These are phyloP conservation scores for Brachyalestes nurse DNA, from an alignment of 2,797 vertebrate genomes.

Conservation along the genomic window DNA sequence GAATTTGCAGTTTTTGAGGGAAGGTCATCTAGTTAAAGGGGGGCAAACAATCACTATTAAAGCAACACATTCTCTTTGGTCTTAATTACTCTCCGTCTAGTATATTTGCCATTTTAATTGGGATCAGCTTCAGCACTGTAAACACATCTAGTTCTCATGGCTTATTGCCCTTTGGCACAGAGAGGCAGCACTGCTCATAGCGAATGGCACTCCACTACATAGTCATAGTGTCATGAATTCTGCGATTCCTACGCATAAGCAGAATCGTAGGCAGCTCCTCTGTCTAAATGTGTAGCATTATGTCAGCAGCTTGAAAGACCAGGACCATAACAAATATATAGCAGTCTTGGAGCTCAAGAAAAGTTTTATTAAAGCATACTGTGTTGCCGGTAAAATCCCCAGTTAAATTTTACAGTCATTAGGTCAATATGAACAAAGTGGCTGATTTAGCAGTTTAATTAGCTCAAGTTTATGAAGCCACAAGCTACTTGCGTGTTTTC, in stretches of 20 bases:
- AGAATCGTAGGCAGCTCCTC: neutral
- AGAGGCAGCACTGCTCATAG: conserved; percentile 27
- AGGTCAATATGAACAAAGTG: neutral
- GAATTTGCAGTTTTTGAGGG: conserved; percentile 24
- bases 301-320: neutral
- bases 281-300: neutral
- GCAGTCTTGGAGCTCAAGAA: neutral
- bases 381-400: neutral
- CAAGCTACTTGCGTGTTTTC: neutral
- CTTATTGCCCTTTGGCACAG: conserved; percentile 24
- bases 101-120: conserved; percentile 68
- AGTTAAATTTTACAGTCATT: neutral
- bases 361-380: neutral
- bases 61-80: conserved; percentile 50
- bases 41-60: conserved; percentile 47
- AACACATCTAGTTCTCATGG: conserved; percentile 52
- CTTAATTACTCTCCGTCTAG: conserved; percentile 59
- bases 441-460: neutral
- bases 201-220: neutral
- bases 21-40: conserved; percentile 50
- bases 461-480: conserved; percentile 6
- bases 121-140: conserved; percentile 56
- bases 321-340: neutral
- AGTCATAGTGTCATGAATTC: neutral
- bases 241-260: neutral